Conservation (phyloP, 2,113 vertebrate genomes). For the Platysteira castanea region DNA sequence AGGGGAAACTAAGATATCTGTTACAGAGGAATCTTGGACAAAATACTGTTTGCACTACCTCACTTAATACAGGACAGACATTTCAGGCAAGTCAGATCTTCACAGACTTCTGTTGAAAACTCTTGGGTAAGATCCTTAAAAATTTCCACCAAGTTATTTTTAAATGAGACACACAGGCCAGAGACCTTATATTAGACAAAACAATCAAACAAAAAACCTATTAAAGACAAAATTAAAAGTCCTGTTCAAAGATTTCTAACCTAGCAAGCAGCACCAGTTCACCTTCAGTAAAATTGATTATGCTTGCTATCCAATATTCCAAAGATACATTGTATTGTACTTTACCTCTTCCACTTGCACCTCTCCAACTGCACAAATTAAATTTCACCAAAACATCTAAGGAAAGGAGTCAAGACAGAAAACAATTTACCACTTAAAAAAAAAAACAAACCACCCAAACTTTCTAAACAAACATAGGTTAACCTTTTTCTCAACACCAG, state of each 20-base stretch:
- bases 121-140: not conserved
- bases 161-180: not conserved
- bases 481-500: not conserved
- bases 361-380: not conserved
- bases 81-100: not conserved
- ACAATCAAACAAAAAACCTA: not conserved
- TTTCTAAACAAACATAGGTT: not conserved
- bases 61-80: not conserved
- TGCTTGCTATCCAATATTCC: not conserved
- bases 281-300: not conserved
- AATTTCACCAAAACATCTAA: not conserved
- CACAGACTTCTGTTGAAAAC: not conserved
- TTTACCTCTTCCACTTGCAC: not conserved
- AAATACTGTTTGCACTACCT: not conserved
- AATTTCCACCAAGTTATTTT: not conserved
- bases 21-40: not conserved
- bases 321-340: not conserved
- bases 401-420: not conserved
- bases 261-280: not conserved
- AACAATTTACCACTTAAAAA: not conserved
- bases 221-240: not conserved
- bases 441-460: not conserved
- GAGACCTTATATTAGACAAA: not conserved
- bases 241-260: not conserved
- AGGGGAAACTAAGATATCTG: not conserved